phyloP scores from a whole-genome alignment of 1,140 invertebrate species.

The Sitophilus oryzae region DNA sequence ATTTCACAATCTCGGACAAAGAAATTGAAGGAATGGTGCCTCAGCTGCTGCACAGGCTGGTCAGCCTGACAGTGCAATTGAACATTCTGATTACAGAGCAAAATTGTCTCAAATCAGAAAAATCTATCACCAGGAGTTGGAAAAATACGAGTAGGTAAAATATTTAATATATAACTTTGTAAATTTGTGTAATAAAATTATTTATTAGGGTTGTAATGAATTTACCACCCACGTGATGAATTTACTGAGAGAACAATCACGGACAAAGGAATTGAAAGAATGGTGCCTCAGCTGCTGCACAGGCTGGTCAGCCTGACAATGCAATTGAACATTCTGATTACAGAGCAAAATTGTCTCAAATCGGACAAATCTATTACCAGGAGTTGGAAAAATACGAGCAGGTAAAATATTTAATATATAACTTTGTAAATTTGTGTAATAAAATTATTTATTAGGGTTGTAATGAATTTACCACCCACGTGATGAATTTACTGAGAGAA shows the following conservation, averaged over 20 bases:
- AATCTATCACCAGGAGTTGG: conserved; percentile 98
- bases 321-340: conserved; percentile 99
- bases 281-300: conserved; percentile 95
- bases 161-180: conserved; percentile 7
- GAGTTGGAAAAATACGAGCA: conserved; percentile 94
- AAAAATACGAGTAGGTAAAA: conserved; percentile 75
- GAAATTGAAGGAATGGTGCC: no score
- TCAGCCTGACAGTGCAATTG: conserved; percentile 90
- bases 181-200: not conserved
- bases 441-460: conserved; percentile 68
- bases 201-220: conserved; percentile 90
- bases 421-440: not conserved
- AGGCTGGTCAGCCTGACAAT: conserved; percentile 78
- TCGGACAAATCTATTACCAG: conserved; percentile 98
- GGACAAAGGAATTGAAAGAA: conserved; percentile 98
- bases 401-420: conserved; percentile 9
- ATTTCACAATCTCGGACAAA: no score
- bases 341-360: conserved; percentile 97
- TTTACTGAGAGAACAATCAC: conserved; percentile 92
- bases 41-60: conserved; percentile 78
- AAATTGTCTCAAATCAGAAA: conserved; percentile 98
- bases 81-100: conserved; percentile 98
- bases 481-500: conserved; percentile 96
- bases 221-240: conserved; percentile 99
- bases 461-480: conserved; percentile 99